Evolutionary conservation across 1,140 invertebrate genomes (phyloP).

Genomic region (honey bee (Apis mellifera)): Amel_HAv3.1 CM009936.2:11562501-11563000

Average conservation of each 20-base stretch:
- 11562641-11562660: neutral
- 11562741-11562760: conserved; percentile 13
- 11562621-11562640: neutral
- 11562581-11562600: no score
- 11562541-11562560: no score
- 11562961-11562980: no score
- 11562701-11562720: neutral
- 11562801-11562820: neutral
- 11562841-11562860: conserved; percentile 2
- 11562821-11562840: conserved; percentile 2
- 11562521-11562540: no score
- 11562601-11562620: no score
- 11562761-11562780: neutral
- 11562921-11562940: neutral
- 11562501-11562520: no score
- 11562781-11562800: conserved; percentile 26
- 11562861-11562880: conserved; percentile 1
- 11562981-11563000: no score
- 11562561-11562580: neutral
- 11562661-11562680: neutral
- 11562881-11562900: neutral
- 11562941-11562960: no score
- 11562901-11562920: neutral
- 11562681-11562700: neutral
- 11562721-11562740: conserved; percentile 24